Evolutionary conservation across 2,888 invertebrate species (phyloP).

Genomic region (Lithophane semibrunnea): DNA sequence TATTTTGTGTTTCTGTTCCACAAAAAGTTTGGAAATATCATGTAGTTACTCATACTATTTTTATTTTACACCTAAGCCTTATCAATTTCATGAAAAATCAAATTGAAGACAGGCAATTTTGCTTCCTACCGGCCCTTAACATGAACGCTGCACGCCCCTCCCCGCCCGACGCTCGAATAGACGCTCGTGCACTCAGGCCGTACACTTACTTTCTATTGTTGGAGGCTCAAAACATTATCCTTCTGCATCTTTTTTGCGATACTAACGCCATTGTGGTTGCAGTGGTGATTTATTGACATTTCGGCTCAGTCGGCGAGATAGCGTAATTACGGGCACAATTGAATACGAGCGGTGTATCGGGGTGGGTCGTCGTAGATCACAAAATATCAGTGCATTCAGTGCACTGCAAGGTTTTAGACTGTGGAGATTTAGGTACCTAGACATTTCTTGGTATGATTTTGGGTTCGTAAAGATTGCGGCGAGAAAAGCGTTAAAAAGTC

Average conservation of each 20-base stretch:
- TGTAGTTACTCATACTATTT: no score
- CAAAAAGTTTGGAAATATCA: no score
- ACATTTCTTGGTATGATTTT: not conserved
- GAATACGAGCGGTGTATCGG: constrained; percentile 45
- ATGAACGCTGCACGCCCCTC: no score
- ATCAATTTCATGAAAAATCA: no score
- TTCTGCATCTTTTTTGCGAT: constrained; percentile 23
- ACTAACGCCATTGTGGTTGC: constrained; percentile 47
- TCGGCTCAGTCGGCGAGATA: constrained; percentile 51
- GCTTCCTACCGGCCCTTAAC: no score
- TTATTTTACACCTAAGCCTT: no score
- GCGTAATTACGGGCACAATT: constrained; percentile 60
- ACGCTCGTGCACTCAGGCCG: no score
- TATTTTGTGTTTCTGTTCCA: no score
- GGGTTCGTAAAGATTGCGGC: not conserved
- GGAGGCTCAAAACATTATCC: not conserved
- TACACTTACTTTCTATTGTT: not conserved
- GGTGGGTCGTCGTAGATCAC: constrained; percentile 19
- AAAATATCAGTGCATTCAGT: constrained; percentile 40
- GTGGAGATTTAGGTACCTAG: constrained; percentile 1
- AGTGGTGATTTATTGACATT: constrained; percentile 64
- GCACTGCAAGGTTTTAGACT: constrained; percentile 4
- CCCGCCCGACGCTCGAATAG: no score
- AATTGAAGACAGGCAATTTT: no score
- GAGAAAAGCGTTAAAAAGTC: not conserved